Conservation (phyloP, 2,888 invertebrate species). For the Keiferia lycopersicella region DNA sequence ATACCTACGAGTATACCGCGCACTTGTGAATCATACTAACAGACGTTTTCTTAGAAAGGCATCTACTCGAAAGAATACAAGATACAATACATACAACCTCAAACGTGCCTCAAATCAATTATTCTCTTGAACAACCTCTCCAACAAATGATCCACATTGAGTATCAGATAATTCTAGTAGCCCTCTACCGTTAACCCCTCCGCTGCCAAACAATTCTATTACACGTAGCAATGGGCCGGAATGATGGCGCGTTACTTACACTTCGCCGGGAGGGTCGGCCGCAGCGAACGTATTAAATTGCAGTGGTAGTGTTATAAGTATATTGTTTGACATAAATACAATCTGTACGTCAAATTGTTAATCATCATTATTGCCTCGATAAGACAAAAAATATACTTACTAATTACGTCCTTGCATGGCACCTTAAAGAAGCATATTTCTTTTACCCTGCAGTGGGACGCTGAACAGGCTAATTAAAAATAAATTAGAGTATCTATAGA, state of each 20-base stretch:
- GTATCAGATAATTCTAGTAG: slow-evolving; percentile 12
- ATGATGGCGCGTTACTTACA: slow-evolving; percentile 48
- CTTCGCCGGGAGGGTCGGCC: slow-evolving; percentile 9
- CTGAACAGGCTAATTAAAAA: too few species aligned
- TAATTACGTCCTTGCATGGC: too few species aligned
- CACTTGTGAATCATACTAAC: too few species aligned
- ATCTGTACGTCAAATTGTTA: too few species aligned
- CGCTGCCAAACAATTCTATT: slow-evolving; percentile 57
- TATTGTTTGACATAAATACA: not conserved
- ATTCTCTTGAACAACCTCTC: slow-evolving; percentile 12
- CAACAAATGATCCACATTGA: slow-evolving; percentile 9
- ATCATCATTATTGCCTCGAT: too few species aligned
- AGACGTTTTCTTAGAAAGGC: too few species aligned
- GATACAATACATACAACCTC: not conserved
- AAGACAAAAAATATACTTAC: too few species aligned
- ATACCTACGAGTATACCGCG: too few species aligned
- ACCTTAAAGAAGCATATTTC: too few species aligned
- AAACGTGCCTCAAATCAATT: slow-evolving; percentile 10
- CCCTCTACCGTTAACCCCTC: slow-evolving; percentile 21
- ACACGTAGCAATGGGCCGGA: slow-evolving; percentile 53
- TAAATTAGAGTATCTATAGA: too few species aligned
- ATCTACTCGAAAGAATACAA: not conserved
- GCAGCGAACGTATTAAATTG: not conserved
- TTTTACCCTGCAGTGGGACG: too few species aligned
- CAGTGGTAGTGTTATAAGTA: not conserved